These are phyloP conservation scores for Pteronotus mesoamericanus DNA, from an alignment of 2,797 vertebrate genomes.

Conservation along the genomic window DNA sequence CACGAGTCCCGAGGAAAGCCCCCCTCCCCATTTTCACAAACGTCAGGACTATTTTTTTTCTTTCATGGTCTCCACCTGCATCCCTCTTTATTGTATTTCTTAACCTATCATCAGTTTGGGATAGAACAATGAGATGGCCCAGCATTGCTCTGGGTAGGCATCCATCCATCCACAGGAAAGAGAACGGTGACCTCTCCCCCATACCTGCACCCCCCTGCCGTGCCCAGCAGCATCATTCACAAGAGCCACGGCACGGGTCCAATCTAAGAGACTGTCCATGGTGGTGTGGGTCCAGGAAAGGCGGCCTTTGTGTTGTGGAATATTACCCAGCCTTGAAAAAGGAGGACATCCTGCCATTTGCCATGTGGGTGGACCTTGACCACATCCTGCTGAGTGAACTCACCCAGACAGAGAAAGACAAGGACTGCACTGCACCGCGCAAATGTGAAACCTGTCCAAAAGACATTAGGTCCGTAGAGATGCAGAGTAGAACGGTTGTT, in stretches of 20 bases:
- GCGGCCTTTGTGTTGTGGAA: rapidly evolving
- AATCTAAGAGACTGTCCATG: rapidly evolving
- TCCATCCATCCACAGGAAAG: too few relatives aligned
- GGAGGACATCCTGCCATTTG: neutral
- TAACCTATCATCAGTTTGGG: too few relatives aligned
- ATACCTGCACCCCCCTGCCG: rapidly evolving
- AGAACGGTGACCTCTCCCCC: rapidly evolving
- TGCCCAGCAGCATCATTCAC: too few relatives aligned
- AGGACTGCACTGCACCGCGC: rapidly evolving
- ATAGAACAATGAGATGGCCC: neutral
- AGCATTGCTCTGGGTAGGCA: too few relatives aligned
- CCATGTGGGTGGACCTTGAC: neutral
- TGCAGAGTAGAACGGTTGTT: rapidly evolving
- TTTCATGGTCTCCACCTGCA: neutral
- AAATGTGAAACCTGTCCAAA: neutral
- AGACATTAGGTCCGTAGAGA: neutral
- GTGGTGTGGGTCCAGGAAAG: too few relatives aligned
- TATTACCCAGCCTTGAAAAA: neutral
- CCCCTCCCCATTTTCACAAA: neutral
- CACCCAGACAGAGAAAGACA: neutral
- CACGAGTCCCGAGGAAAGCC: rapidly evolving
- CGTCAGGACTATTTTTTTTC: neutral
- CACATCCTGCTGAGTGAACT: too few relatives aligned
- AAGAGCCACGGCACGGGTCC: rapidly evolving
- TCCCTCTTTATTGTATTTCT: neutral